These are phyloP conservation scores for Scomberomorus guttatus DNA, from an alignment of 2,797 vertebrate species.

Conservation along the genomic window DNA sequence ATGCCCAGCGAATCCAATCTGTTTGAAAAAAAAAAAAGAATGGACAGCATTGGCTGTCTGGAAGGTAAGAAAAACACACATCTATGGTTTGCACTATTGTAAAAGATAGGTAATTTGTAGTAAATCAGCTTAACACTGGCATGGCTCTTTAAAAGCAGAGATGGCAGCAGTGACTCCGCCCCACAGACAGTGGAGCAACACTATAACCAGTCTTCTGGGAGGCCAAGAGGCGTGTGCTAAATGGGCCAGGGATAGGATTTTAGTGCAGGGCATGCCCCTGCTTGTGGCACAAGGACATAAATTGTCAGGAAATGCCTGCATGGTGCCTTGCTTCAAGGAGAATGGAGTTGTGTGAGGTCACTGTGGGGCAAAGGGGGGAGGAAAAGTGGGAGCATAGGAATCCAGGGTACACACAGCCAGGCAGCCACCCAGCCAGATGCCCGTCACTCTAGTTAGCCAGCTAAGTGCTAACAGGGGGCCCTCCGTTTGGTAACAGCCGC, in stretches of 20 bases:
- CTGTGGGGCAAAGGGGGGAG: slow-evolving; percentile 62
- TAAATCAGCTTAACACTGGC: slow-evolving; percentile 57
- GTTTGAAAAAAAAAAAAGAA: not conserved
- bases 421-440: slow-evolving; percentile 83
- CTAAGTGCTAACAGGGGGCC: slow-evolving; percentile 71
- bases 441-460: slow-evolving; percentile 73
- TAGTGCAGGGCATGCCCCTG: slow-evolving; percentile 81
- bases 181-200: slow-evolving; percentile 57
- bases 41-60: slow-evolving; percentile 15
- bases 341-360: slow-evolving; percentile 75
- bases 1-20: slow-evolving; percentile 8
- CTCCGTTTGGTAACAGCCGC: slow-evolving; percentile 67
- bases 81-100: slow-evolving; percentile 18
- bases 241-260: slow-evolving; percentile 78
- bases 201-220: slow-evolving; percentile 68
- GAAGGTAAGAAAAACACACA: slow-evolving; percentile 28
- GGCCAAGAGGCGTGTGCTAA: slow-evolving; percentile 76
- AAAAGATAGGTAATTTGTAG: slow-evolving; percentile 50
- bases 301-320: slow-evolving; percentile 75
- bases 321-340: slow-evolving; percentile 80
- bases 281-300: slow-evolving; percentile 80
- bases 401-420: slow-evolving; percentile 61
- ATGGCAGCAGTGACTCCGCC: slow-evolving; percentile 44
- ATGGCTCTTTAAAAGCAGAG: slow-evolving; percentile 22
- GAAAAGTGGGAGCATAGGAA: slow-evolving; percentile 52